Evolutionary conservation across 2,888 invertebrate species (phyloP).

Genomic region (Amblyjoppa fuscipennis): DNA sequence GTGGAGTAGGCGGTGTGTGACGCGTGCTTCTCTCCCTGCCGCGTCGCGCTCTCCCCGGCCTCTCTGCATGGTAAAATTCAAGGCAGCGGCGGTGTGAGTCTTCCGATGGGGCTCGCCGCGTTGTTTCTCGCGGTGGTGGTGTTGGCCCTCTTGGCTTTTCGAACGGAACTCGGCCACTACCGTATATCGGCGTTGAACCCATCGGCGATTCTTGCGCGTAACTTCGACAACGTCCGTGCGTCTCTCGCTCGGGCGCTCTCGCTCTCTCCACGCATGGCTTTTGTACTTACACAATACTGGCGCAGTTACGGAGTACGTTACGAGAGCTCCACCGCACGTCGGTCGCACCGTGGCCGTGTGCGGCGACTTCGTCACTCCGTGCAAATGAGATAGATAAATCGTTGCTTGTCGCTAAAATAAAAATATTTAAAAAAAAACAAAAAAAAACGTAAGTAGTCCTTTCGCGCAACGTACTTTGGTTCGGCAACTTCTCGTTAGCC

Average conservation of each 20-base stretch:
- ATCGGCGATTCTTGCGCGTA: constrained; percentile 64
- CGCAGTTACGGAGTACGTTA: constrained; percentile 30
- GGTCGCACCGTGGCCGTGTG: neutral
- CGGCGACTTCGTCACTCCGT: neutral
- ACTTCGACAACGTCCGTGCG: constrained; percentile 43
- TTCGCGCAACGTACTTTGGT: neutral
- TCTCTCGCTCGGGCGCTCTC: neutral
- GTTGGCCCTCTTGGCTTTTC: constrained; percentile 69
- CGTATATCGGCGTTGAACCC: constrained; percentile 67
- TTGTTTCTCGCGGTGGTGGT: constrained; percentile 46
- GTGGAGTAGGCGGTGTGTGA: constrained; percentile 66
- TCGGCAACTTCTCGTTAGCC: neutral
- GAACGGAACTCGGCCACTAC: constrained; percentile 71
- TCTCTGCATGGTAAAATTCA: constrained; percentile 18
- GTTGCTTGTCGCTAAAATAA: constrained; percentile 2
- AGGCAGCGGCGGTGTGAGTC: neutral
- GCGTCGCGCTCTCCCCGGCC: constrained; percentile 44
- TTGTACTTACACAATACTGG: constrained; percentile 35
- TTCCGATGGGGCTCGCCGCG: constrained; percentile 21
- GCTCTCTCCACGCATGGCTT: constrained; percentile 52
- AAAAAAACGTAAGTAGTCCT: neutral
- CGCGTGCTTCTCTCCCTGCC: constrained; percentile 68
- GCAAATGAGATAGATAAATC: neutral
- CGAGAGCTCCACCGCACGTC: neutral
- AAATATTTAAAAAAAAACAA: neutral